Conservation (phyloP, 2,113 vertebrate species). For the Bucco capensis region DNA sequence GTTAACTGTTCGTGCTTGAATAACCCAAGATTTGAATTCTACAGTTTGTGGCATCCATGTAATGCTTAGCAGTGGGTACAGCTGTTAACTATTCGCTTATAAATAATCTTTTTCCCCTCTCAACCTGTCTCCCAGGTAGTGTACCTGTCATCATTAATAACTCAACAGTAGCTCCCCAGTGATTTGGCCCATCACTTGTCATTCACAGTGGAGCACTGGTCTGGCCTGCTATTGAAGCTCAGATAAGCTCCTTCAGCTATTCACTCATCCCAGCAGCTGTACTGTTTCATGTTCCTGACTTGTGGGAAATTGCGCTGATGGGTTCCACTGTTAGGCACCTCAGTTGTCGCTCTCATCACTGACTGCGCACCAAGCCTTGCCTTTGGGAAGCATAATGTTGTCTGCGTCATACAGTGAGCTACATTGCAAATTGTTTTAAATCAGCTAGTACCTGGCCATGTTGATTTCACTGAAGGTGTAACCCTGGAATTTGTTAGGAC, state of each 20-base stretch:
- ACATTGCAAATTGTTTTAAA: background rate
- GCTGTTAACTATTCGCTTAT: constrained; percentile 86
- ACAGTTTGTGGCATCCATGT: constrained; percentile 83
- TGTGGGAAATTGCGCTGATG: background rate
- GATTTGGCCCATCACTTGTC: constrained; percentile 79
- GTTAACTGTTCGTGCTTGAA: constrained; percentile 84
- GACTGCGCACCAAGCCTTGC: background rate
- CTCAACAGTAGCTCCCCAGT: constrained; percentile 73
- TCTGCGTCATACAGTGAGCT: background rate
- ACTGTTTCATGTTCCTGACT: constrained; percentile 25
- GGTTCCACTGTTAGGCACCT: background rate
- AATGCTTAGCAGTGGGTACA: constrained; percentile 85
- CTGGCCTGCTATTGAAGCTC: constrained; percentile 67
- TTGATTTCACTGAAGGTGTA: background rate
- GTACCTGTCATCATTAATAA: constrained; percentile 88
- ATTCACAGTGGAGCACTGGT: constrained; percentile 68
- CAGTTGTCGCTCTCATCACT: background rate
- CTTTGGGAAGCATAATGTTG: background rate
- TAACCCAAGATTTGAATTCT: constrained; percentile 83
- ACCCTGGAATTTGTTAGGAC: background rate
- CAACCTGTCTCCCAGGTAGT: constrained; percentile 86
- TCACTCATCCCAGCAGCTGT: constrained; percentile 57
- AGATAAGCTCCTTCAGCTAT: constrained; percentile 61
- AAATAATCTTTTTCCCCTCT: constrained; percentile 82
- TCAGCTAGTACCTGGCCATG: background rate